Conservation (phyloP, 2,888 invertebrate genomes). For the Trichopria drosophilae region DNA sequence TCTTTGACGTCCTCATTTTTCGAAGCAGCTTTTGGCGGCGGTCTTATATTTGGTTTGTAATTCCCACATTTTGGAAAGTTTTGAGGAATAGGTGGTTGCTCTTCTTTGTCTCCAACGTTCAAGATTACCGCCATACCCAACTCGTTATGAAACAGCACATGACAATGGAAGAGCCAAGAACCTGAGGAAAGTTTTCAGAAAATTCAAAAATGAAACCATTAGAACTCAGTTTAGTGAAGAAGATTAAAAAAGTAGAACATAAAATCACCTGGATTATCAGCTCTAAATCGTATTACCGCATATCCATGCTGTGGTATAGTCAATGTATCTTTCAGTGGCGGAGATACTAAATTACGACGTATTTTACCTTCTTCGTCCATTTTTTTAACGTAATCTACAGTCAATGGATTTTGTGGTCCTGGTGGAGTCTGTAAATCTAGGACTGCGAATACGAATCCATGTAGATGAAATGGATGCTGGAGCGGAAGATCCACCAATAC, state of each 20-base stretch:
- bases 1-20: too few relatives aligned
- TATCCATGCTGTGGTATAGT: constrained; percentile 91
- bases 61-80: constrained; percentile 79
- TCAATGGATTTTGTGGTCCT: constrained; percentile 65
- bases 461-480: constrained; percentile 88
- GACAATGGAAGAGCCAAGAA: constrained; percentile 90
- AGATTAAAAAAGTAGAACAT: too few relatives aligned
- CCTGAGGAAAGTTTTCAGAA: constrained; percentile 57
- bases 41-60: too few relatives aligned
- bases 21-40: too few relatives aligned
- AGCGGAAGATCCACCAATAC: too few relatives aligned
- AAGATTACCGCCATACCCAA: constrained; percentile 86
- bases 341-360: constrained; percentile 70
- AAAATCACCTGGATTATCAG: constrained; percentile 79
- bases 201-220: not conserved
- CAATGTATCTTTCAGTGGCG: constrained; percentile 86
- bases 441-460: constrained; percentile 84
- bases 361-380: constrained; percentile 72
- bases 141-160: constrained; percentile 89
- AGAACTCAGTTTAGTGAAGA: not conserved
- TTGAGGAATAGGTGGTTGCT: constrained; percentile 73
- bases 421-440: constrained; percentile 76
- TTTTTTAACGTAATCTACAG: constrained; percentile 70
- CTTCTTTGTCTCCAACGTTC: constrained; percentile 78
- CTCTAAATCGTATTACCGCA: constrained; percentile 80